phyloP scores from a whole-genome alignment of 1,140 invertebrate species.

The Drosophila asahinai region DNA sequence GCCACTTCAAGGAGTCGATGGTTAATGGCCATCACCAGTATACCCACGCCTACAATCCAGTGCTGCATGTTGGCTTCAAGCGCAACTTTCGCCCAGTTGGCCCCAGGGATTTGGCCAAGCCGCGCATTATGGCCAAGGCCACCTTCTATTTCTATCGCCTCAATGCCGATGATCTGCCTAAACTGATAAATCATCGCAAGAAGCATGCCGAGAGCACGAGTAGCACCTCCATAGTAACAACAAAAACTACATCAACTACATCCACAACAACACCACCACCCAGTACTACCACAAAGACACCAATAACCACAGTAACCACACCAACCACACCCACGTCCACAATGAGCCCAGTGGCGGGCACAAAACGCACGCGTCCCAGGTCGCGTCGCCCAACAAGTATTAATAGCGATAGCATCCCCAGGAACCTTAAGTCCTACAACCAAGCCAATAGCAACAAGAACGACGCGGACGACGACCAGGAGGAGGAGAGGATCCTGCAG shows the following conservation, averaged over 20 bases:
- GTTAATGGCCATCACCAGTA: slow-evolving; percentile 66
- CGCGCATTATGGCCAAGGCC: slow-evolving; percentile 46
- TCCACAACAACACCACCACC: slow-evolving; percentile 36
- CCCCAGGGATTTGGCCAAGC: slow-evolving; percentile 45
- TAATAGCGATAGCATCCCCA: slow-evolving; percentile 74
- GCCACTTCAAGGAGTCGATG: slow-evolving; percentile 74
- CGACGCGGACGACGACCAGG: slow-evolving; percentile 23
- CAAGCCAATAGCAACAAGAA: slow-evolving; percentile 60
- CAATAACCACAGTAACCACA: slow-evolving; percentile 51
- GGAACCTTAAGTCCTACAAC: slow-evolving; percentile 63
- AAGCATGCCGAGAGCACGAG: not conserved
- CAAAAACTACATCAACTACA: slow-evolving; percentile 35
- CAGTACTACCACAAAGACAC: slow-evolving; percentile 44
- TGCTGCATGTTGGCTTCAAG: slow-evolving; percentile 70
- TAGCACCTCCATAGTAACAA: slow-evolving; percentile 15
- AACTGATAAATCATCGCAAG: not conserved
- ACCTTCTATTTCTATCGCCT: slow-evolving; percentile 60
- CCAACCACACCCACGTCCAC: slow-evolving; percentile 44
- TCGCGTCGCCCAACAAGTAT: slow-evolving; percentile 68
- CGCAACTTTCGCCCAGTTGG: slow-evolving; percentile 70
- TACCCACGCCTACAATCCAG: slow-evolving; percentile 63
- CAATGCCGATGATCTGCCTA: slow-evolving; percentile 50
- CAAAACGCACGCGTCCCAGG: slow-evolving; percentile 55
- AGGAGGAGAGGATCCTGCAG: slow-evolving; percentile 43
- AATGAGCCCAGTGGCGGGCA: slow-evolving; percentile 56